A percentile compares a stretch with the other conserved stretches of the same genome.
These are phyloP conservation scores for Isichthys henryi DNA, from an alignment of 2,113 vertebrate genomes.

Conservation along the genomic window DNA sequence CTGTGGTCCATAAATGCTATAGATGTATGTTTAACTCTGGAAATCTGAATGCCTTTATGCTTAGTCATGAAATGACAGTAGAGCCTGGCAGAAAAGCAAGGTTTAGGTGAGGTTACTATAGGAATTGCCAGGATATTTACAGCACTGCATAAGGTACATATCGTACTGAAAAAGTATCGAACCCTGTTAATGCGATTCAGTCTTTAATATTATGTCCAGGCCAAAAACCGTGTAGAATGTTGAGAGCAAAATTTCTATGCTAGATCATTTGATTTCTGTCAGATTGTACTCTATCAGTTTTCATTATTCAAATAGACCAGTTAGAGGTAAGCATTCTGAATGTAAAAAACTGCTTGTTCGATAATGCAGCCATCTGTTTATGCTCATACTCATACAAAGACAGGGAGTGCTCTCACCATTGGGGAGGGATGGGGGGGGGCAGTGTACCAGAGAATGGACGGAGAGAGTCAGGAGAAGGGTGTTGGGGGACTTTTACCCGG, in stretches of 20 bases:
- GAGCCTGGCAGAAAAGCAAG: background rate
- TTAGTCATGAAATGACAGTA: background rate
- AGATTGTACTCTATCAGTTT: background rate
- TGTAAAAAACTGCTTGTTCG: background rate
- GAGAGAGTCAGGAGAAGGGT: background rate
- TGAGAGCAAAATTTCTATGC: background rate
- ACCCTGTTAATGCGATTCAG: background rate
- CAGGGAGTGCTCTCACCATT: background rate
- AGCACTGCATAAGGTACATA: background rate
- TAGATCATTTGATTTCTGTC: slow-evolving; percentile 1
- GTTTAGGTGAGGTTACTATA: background rate
- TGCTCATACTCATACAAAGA: background rate
- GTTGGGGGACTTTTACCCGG: background rate
- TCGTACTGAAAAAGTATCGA: background rate
- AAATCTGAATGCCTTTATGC: background rate
- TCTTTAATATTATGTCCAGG: background rate
- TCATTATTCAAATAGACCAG: background rate
- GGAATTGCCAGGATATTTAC: background rate
- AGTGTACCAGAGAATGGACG: background rate
- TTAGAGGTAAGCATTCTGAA: background rate
- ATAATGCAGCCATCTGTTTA: background rate
- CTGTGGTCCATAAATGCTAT: background rate
- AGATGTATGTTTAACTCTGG: background rate
- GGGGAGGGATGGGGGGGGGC: background rate
- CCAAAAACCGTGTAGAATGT: background rate